Base-by-base conservation (phyloP, 2,797 vertebrate genomes). In the Micromesistius poutassou region DNA sequence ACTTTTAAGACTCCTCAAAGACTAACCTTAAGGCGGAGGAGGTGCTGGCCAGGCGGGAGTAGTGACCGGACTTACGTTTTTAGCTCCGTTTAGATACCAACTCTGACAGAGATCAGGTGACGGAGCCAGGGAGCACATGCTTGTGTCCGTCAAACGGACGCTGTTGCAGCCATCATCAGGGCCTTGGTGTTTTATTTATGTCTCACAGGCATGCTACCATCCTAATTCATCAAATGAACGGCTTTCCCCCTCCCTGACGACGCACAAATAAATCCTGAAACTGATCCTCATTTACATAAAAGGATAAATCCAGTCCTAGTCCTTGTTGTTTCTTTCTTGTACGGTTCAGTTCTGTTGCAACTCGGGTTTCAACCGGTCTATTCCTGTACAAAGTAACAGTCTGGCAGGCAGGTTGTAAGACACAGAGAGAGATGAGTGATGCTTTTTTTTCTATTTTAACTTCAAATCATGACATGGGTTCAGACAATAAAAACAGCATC, bases 81-180 rank as follows among this genome's bases (percentile, higher is more conserved):
- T 91, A 94, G 94, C 91, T 91, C 90, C 87, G 94, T 87, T 93
- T 94, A 94, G 95, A 91, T 91, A 91, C 86, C 80, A 92, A 88
- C 90, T 94, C 93, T 87, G 88, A 92, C 90, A 90, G 95, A 28
- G 96, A 96, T 98, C 96, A 89, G 91, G 94, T 97, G 95, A 94
- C 97, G 72, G 78, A 82, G 75, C 82, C 84, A 82, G 76, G 78
- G 79, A 81, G 87, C 98, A 99, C 92, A 95, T 99, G 98, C 85
- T 95, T 86, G 93, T 97, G 97, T 99, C 98, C 88, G 90, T 99
- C 98, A 99, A 97, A 95, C 86, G 82, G 83, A 83, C 87, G 91
- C 92, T 94, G 95, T 92, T 95, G 95, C 94, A 94, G 93, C 90
- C 95, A 95, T 95, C 93, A 93, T 95, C 94, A 95, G 91, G 91